Conservation (phyloP, 2,888 invertebrate species). For the Neoitamus cyanurus region DNA sequence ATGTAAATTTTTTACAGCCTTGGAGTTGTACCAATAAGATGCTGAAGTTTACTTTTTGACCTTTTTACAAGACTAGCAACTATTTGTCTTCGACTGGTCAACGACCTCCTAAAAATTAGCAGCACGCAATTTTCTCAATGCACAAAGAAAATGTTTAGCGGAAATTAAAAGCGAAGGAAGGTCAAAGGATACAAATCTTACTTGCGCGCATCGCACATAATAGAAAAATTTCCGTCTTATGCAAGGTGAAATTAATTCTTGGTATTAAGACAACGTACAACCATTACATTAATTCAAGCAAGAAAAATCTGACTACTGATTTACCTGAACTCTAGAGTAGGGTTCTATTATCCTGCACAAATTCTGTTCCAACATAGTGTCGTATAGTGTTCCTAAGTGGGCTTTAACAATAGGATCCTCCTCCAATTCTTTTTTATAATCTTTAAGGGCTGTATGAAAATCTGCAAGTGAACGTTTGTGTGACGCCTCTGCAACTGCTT, state of each 20-base stretch:
- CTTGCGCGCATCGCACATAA: too few species aligned
- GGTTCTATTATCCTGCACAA: constrained; percentile 98
- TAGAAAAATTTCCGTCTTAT: too few species aligned
- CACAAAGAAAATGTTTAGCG: background rate
- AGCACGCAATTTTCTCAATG: background rate
- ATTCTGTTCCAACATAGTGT: constrained; percentile 99
- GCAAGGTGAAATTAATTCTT: too few species aligned
- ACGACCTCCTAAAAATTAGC: background rate
- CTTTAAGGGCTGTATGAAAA: constrained; percentile 89
- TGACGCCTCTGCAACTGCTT: constrained; percentile 94
- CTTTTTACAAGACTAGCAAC: background rate
- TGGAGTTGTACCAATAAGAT: background rate
- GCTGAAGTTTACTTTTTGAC: background rate
- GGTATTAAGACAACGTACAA: background rate
- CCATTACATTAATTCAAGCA: background rate
- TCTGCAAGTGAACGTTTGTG: constrained; percentile 97
- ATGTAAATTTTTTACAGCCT: background rate
- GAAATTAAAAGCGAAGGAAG: too few species aligned
- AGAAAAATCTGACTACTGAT: constrained; percentile 7
- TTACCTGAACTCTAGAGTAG: constrained; percentile 92
- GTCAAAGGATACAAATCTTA: too few species aligned
- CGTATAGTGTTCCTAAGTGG: constrained; percentile 96
- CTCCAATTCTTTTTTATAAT: constrained; percentile 88
- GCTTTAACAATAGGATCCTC: constrained; percentile 97
- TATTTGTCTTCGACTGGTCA: too few species aligned